Evolutionary conservation across 2,113 vertebrate genomes (phyloP), one percentile per base, ranked within the genome.

Genomic region (Clarias batrachus): DNA sequence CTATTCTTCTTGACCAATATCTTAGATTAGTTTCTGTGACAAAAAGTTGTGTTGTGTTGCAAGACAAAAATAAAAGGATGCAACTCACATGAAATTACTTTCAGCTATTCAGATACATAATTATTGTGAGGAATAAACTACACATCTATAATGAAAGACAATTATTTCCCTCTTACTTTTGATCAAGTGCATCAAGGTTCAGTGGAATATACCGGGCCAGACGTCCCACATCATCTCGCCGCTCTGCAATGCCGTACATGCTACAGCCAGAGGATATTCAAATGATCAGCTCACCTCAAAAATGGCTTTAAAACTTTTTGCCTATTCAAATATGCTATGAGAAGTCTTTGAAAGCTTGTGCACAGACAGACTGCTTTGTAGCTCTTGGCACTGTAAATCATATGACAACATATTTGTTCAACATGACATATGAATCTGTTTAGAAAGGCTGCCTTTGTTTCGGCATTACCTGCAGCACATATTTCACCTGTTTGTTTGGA

Each of bases 241-340:
- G 60, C 12, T 52, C 7, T n/a, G 4, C 65, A 52, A 16, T 70
- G 23, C 23, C 30, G 6, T 37, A 48, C 56, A 74, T 59, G 37
- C 30, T 27, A 21, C 57, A 83, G 37, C 63, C 54, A 8, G 30
- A 21, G 41, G 52, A 33, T 79, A 63, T 80, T 73, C 63, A 83
- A 85, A 56, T 54, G 4, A 63, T 48, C 56, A 33, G n/a, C 56
- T 87, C 73, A 54, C 57, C 71, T 65, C 37, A 11, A 1, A 74
- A 83, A 87, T 82, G 66, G 27, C 56, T 41, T 87, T 14, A 66
- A 68, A 66, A 60, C 11, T 2, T 66, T 90, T 90, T 90, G 81
- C 84, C 76, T 90, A 90, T 81, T 81, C 89, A 90, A 90, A 90
- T 90, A 68, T 76, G 52, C 21, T 71, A 68, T 84, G 80, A 60